Base-by-base conservation (phyloP, 2,113 vertebrate species). In the Hyaena hyaena region DNA sequence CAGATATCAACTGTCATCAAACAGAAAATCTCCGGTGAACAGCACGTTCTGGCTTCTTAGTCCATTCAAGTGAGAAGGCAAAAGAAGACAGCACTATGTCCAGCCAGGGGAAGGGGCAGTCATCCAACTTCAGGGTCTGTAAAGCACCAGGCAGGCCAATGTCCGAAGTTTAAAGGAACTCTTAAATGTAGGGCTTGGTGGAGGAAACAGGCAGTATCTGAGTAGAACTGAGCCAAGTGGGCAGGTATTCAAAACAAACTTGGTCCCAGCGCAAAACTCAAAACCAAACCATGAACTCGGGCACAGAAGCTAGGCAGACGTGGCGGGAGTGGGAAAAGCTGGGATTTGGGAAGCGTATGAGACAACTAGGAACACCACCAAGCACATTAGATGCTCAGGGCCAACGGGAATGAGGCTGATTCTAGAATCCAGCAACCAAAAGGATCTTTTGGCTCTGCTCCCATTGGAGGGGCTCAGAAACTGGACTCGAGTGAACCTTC, bases 231-330 rank as follows among this genome's bases (percentile, higher is more conserved):
- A 96, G 31, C 0, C 26, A 82, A 73, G 6, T 74, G 31, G 17
- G 33, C 10, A 96, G 35, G 31, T 79, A 95, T 80, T 95, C 55
- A 88, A 9, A 21, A 77, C 21, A 26, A 97, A 93, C 61, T 43
- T 77, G 69, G 50, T 74, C n/a, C 21, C 66, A 10, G 8, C 33
- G 71, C 35, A 28, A 48, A 96, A 91, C 16, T 88, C 17, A 28
- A 82, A 93, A 53, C 15, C 19, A 81, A 83, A 93, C 45, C 45
- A 71, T 55, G 26, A 97, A 58, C 39, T 68, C 9, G 68, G 35
- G 21, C 74, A 71, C 55, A 82, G 28, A 82, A 5, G 45, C 31
- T 76, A 10, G 23, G 73, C 26, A 35, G 77, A 39, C 6, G 76
- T 69, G 71, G 8, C 39, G 0, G 31, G 86, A 77, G 19, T 28